A percentile compares a stretch with the other conserved stretches of the same genome.
phyloP scores from a whole-genome alignment of 2,888 invertebrate species.

The Isotomurus palustris region DNA sequence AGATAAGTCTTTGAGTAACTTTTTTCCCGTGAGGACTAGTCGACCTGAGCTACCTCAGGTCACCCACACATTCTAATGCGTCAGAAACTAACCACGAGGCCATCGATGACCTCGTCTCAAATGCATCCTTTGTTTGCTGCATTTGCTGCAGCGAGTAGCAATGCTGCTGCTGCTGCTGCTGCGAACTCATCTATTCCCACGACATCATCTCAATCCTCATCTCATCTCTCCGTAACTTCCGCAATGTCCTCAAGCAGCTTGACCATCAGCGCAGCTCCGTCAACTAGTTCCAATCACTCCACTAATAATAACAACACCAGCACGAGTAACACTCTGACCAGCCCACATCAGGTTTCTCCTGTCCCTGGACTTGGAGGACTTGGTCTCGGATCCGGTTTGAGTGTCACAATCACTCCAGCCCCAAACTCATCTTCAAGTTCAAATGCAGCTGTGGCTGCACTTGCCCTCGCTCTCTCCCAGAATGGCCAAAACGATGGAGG shows the following conservation, averaged over 20 bases:
- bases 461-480: slow-evolving; percentile 28
- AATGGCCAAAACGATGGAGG: slow-evolving; percentile 15
- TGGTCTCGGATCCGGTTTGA: slow-evolving; percentile 20
- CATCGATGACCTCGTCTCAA: slow-evolving; percentile 43
- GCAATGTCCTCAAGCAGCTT: slow-evolving; percentile 20
- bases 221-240: slow-evolving; percentile 17
- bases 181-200: slow-evolving; percentile 14
- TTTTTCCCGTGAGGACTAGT: slow-evolving; percentile 21
- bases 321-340: neutral
- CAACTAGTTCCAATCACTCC: slow-evolving; percentile 4
- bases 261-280: slow-evolving; percentile 12
- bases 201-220: slow-evolving; percentile 11
- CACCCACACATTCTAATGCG: too few relatives aligned
- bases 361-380: neutral
- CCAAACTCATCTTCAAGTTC: slow-evolving; percentile 18
- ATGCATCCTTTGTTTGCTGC: slow-evolving; percentile 45
- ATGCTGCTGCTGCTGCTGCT: neutral
- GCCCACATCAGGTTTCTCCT: slow-evolving; percentile 7
- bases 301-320: neutral
- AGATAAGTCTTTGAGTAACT: too few relatives aligned
- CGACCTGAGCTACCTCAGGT: slow-evolving; percentile 35
- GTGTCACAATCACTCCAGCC: slow-evolving; percentile 36
- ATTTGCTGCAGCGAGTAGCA: slow-evolving; percentile 33
- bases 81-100: slow-evolving; percentile 41
- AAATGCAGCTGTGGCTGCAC: slow-evolving; percentile 30